These are phyloP conservation scores for Chalcosyrphus nemorum DNA, from an alignment of 2,888 invertebrate species.

Conservation along the genomic window DNA sequence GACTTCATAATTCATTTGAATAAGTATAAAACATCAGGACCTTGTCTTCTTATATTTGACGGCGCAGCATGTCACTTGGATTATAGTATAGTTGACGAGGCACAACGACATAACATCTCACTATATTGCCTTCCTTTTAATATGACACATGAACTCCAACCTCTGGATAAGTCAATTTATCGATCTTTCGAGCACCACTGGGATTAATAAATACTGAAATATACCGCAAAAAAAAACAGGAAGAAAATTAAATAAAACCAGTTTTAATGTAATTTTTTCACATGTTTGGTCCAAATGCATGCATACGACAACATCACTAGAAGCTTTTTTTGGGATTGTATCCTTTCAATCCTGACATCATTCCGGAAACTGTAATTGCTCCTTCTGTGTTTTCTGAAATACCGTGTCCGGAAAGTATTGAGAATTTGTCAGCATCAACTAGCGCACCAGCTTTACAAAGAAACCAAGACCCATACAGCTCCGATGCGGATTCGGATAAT, in stretches of 20 bases:
- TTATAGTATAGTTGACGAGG: conserved; percentile 37
- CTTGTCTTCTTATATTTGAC: not conserved
- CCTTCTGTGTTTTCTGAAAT: conserved; percentile 10
- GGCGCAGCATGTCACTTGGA: conserved; percentile 39
- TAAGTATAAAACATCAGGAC: not conserved
- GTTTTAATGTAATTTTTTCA: conserved; percentile 54
- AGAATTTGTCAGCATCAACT: conserved; percentile 14
- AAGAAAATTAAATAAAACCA: conserved; percentile 32
- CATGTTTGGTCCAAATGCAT: conserved; percentile 50
- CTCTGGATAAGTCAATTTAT: conserved; percentile 41
- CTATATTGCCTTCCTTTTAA: conserved; percentile 40
- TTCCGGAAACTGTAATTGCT: conserved; percentile 33
- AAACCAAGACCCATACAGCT: conserved; percentile 9
- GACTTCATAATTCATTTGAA: not conserved
- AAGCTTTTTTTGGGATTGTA: conserved; percentile 27
- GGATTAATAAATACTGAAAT: conserved; percentile 42
- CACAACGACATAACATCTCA: conserved; percentile 16
- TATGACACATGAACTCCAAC: conserved; percentile 44
- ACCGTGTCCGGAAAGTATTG: not conserved
- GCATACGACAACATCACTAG: conserved; percentile 35
- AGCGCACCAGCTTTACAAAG: conserved; percentile 12
- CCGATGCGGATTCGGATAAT: conserved; percentile 11
- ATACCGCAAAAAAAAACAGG: conserved; percentile 13
- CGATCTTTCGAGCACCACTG: conserved; percentile 52
- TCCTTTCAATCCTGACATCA: conserved; percentile 36